Evolutionary conservation across 2,113 vertebrate species (phyloP).

Genomic region (Stigmatopora argus): DNA sequence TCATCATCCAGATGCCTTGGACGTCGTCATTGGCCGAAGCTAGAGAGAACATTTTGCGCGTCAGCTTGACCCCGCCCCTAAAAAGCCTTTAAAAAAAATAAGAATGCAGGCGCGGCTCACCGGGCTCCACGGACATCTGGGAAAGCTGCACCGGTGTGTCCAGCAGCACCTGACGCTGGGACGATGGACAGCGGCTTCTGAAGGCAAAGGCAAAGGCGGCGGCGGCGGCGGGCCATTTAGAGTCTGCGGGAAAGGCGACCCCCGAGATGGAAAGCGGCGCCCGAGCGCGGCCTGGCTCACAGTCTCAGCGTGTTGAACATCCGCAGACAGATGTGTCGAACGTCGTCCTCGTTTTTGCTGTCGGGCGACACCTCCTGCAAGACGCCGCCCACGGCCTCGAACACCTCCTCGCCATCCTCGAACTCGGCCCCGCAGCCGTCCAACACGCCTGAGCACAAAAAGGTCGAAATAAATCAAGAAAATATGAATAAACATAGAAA

Average conservation of each 20-base stretch:
- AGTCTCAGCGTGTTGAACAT: slow-evolving; percentile 92
- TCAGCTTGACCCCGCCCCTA: neutral
- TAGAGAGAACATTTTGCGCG: slow-evolving; percentile 8
- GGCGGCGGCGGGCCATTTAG: no score
- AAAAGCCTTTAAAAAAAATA: no score
- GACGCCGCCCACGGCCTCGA: slow-evolving; percentile 87
- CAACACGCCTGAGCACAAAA: slow-evolving; percentile 74
- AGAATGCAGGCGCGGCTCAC: neutral
- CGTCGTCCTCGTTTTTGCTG: slow-evolving; percentile 84
- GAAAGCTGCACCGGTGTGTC: slow-evolving; percentile 92
- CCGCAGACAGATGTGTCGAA: slow-evolving; percentile 85
- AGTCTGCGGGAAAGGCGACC: no score
- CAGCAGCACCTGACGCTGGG: slow-evolving; percentile 77
- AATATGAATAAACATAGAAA: no score
- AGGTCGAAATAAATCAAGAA: no score
- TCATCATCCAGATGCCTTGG: slow-evolving; percentile 77
- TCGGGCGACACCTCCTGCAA: slow-evolving; percentile 85
- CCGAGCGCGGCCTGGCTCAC: slow-evolving; percentile 57
- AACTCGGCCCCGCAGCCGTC: slow-evolving; percentile 83
- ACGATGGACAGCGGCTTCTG: slow-evolving; percentile 57
- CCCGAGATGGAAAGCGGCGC: neutral
- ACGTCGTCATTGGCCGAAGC: slow-evolving; percentile 47
- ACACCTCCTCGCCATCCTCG: slow-evolving; percentile 88
- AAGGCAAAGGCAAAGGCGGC: neutral
- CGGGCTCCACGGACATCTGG: slow-evolving; percentile 78